phyloP scores from a whole-genome alignment of 2,113 vertebrate species.

The Brevimyrus niger region DNA sequence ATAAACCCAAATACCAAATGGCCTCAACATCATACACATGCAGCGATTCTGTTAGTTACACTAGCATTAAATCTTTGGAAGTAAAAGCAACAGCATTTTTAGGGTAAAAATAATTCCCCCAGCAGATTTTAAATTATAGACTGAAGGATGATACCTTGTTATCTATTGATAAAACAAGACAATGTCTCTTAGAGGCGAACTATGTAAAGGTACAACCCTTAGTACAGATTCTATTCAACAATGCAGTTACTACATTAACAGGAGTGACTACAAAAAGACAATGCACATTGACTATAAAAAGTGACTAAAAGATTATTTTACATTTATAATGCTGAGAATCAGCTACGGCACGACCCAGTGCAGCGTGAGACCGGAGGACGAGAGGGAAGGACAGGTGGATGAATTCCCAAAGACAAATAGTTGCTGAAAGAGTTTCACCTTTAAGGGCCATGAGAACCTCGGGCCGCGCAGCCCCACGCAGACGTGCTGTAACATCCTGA shows the following conservation, averaged over 20 bases:
- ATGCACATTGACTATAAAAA: neutral
- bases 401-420: neutral
- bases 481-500: neutral
- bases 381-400: neutral
- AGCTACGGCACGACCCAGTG: neutral
- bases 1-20: neutral
- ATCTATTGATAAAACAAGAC: neutral
- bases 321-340: neutral
- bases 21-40: neutral
- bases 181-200: too few relatives aligned
- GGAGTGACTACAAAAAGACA: neutral
- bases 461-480: too few relatives aligned
- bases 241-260: neutral
- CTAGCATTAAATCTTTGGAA: neutral
- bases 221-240: neutral
- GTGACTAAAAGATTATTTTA: neutral
- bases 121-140: neutral
- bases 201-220: neutral
- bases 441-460: neutral
- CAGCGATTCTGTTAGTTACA: neutral
- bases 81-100: neutral
- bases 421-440: neutral
- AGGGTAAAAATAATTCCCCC: neutral
- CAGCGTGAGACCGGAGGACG: neutral
- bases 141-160: neutral